Base-by-base conservation (phyloP, 1,140 invertebrate species). In the Papilio machaon region DNA sequence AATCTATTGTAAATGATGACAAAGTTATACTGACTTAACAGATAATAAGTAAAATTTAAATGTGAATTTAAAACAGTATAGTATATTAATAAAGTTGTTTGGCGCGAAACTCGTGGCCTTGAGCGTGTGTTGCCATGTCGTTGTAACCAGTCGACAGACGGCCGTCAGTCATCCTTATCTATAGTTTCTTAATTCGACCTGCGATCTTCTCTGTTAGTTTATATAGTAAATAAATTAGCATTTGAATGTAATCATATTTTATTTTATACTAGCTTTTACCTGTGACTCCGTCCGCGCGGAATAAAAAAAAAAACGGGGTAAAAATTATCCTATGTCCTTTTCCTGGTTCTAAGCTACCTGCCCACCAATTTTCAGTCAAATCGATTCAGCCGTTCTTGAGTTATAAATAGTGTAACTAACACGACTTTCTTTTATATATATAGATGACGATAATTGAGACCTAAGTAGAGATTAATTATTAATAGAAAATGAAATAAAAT, bases 61-160 rank as follows among this genome's bases (percentile, higher is more conserved):
- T 70, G 64, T 70, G 10, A 70, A 70, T 35, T 64, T 70, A 70
- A 70, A 70, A 70, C 64, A 70, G 30, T 70, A 38, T 70, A 43
- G 38, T 43, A 70, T 70, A 70, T 70, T 70, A 70, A 64, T 30
- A 70, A 0, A 70, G 64, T 7, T 3, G 64, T 70, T 35, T 43
- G 19, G 67, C 79, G 54, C 80, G 80, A 81, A 83, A 75, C 73
- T 60, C 30, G 17, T 80, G 80, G 73, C 82, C 82, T 85, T 85
- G 81, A 73, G 64, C 80, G 81, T 80, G 73, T 82, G 81, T 82
- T 85, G 43, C 82, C 52, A 67, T 82, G 64, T 19, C 38, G 70
- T 15, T 43, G 11, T 35, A 2, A 19, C 70, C 35, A n/a, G 43
- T 10, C 73, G 46, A 43, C 17, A 46, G 70, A 64, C 23, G 60